phyloP scores from a whole-genome alignment of 2,113 vertebrate genomes.

The Phalacrocorax pelagicus region DNA sequence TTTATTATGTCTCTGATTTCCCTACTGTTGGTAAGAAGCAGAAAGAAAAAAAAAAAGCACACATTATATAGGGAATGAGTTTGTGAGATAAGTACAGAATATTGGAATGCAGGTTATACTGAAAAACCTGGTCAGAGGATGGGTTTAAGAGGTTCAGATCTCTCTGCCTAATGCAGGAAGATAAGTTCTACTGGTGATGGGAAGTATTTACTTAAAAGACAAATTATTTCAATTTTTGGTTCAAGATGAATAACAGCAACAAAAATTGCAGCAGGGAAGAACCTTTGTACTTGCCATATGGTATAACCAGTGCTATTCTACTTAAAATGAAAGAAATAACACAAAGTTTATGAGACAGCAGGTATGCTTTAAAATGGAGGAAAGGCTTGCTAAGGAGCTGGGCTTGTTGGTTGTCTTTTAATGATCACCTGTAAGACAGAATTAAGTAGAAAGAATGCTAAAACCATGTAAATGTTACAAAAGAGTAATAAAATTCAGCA shows the following conservation, averaged over 20 bases:
- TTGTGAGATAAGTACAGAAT: background rate
- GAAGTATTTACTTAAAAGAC: background rate
- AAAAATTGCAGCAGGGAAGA: conserved; percentile 12
- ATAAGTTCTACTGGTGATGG: background rate
- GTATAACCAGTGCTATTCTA: background rate
- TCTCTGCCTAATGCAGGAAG: background rate
- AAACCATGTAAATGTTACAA: background rate
- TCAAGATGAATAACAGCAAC: background rate
- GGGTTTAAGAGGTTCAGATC: background rate
- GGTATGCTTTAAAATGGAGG: background rate
- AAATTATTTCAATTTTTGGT: conserved; percentile 6
- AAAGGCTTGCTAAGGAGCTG: background rate
- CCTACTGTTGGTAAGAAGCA: background rate
- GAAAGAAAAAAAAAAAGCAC: background rate
- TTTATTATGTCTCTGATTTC: background rate
- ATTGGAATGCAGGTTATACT: accelerated
- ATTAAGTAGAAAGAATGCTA: background rate
- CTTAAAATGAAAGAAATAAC: background rate
- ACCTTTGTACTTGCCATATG: background rate
- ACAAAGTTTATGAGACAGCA: background rate
- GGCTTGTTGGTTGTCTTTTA: background rate
- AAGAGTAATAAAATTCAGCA: background rate
- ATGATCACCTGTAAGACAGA: background rate
- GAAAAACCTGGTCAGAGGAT: background rate
- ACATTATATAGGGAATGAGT: background rate